phyloP scores from a whole-genome alignment of 2,113 vertebrate species.

The Micromys minutus region DNA sequence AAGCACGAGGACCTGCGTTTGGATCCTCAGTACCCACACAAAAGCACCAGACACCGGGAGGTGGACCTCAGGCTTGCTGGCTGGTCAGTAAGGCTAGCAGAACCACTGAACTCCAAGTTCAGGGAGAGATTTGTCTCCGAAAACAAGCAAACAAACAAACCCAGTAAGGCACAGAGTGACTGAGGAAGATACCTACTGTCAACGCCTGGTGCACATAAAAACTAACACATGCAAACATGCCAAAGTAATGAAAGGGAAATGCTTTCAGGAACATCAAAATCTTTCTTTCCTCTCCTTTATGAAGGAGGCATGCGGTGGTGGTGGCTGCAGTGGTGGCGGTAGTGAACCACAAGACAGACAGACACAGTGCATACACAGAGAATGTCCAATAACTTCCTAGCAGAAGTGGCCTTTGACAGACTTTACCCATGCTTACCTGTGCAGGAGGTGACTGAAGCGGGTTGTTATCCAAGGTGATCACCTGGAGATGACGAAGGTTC shows the following conservation, averaged over 20 bases:
- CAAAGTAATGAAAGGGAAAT: not conserved
- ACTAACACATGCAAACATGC: not conserved
- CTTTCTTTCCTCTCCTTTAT: not conserved
- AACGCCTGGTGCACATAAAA: not conserved
- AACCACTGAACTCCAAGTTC: not conserved
- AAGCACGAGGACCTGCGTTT: not conserved
- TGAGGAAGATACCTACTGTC: not conserved
- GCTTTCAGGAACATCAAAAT: not conserved
- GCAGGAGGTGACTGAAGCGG: constrained; percentile 96
- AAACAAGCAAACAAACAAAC: too few relatives aligned
- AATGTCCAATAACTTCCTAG: constrained; percentile 22
- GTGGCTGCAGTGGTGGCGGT: not conserved
- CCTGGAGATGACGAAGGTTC: constrained; percentile 94
- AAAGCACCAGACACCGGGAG: too few relatives aligned
- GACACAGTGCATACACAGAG: not conserved
- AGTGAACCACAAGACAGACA: not conserved
- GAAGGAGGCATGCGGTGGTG: not conserved
- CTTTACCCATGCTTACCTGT: constrained; percentile 87
- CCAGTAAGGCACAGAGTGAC: not conserved
- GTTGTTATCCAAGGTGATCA: constrained; percentile 96
- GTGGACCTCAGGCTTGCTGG: not conserved
- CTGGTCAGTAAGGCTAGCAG: not conserved
- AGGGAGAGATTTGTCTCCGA: not conserved
- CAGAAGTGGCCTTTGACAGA: not conserved
- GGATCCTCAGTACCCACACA: not conserved